Evolutionary conservation across 2,888 invertebrate genomes (phyloP).

Genomic region (Cyclophora albipunctata): DNA sequence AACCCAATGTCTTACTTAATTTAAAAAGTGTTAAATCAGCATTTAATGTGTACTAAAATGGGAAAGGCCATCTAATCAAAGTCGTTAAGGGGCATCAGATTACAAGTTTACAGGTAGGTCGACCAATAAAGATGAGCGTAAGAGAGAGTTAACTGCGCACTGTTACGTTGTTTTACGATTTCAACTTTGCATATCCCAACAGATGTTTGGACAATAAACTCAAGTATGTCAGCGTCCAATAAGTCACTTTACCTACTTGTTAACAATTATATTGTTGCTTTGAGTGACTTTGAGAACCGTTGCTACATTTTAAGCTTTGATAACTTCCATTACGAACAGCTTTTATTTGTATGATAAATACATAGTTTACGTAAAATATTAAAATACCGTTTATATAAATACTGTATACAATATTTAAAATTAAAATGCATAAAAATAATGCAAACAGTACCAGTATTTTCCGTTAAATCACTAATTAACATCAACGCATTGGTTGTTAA

Average conservation of each 20-base stretch:
- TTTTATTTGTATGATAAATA: slow-evolving; percentile 21
- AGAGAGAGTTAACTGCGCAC: slow-evolving; percentile 63
- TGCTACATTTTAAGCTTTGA: slow-evolving; percentile 42
- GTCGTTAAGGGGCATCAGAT: slow-evolving; percentile 50
- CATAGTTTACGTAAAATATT: not conserved
- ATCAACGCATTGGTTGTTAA: not conserved
- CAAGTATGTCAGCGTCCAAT: slow-evolving; percentile 29
- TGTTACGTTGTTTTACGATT: slow-evolving; percentile 60
- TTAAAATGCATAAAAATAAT: too few relatives aligned
- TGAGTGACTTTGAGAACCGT: slow-evolving; percentile 31
- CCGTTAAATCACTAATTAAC: too few relatives aligned
- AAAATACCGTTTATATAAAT: slow-evolving; percentile 3
- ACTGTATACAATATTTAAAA: too few relatives aligned
- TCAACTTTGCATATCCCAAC: slow-evolving; percentile 65
- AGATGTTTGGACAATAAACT: slow-evolving; percentile 66
- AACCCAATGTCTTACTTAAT: slow-evolving; percentile 8
- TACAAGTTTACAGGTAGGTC: slow-evolving; percentile 64
- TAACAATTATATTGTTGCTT: too few relatives aligned
- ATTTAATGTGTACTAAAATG: slow-evolving; percentile 36
- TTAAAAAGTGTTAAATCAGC: slow-evolving; percentile 18
- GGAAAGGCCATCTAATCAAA: slow-evolving; percentile 49
- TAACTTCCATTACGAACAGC: too few relatives aligned
- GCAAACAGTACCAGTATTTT: too few relatives aligned
- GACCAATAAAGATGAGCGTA: slow-evolving; percentile 60
- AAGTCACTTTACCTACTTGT: too few relatives aligned